A percentile compares a stretch with the other conserved stretches of the same genome.
Evolutionary conservation across 1,140 invertebrate genomes (phyloP).

Genomic region (Aradophagus sp.): DNA sequence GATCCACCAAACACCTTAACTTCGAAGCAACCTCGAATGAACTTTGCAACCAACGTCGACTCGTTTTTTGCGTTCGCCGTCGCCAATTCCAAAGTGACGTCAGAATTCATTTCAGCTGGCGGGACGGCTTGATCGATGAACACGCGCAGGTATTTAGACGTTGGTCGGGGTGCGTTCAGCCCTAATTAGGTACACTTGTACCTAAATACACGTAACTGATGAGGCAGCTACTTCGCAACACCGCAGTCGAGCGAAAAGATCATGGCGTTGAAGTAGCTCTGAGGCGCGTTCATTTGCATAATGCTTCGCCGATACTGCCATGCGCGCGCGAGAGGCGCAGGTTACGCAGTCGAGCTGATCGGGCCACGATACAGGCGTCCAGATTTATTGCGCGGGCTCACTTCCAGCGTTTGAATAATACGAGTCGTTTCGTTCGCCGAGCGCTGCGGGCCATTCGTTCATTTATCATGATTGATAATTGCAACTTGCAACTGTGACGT

Average conservation of each 20-base stretch:
- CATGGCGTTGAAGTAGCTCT: conserved; percentile 44
- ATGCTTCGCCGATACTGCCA: conserved; percentile 32
- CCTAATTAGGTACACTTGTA: conserved; percentile 45
- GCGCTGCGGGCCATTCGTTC: conserved; percentile 16
- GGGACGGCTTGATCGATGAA: conserved; percentile 12
- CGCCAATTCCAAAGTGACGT: too few relatives aligned
- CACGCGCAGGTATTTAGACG: conserved; percentile 16
- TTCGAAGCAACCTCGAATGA: too few relatives aligned
- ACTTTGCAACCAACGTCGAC: too few relatives aligned
- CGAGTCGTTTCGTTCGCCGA: conserved; percentile 26
- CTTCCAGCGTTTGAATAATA: conserved; percentile 40
- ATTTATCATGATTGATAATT: conserved; percentile 42
- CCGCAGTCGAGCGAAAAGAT: conserved; percentile 12
- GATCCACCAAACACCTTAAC: too few relatives aligned
- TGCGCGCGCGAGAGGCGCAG: conserved; percentile 25
- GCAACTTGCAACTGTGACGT: conserved; percentile 26
- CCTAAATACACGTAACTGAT: conserved; percentile 45
- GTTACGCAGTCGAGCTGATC: conserved; percentile 51
- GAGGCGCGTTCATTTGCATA: conserved; percentile 54
- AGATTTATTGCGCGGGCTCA: conserved; percentile 45
- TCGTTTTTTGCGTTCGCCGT: too few relatives aligned
- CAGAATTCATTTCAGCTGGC: too few relatives aligned
- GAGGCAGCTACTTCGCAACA: conserved; percentile 32
- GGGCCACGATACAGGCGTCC: conserved; percentile 38
- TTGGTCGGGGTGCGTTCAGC: conserved; percentile 10